phyloP scores from a whole-genome alignment of 2,113 vertebrate genomes.

The Coryphaenoides rupestris region DNA sequence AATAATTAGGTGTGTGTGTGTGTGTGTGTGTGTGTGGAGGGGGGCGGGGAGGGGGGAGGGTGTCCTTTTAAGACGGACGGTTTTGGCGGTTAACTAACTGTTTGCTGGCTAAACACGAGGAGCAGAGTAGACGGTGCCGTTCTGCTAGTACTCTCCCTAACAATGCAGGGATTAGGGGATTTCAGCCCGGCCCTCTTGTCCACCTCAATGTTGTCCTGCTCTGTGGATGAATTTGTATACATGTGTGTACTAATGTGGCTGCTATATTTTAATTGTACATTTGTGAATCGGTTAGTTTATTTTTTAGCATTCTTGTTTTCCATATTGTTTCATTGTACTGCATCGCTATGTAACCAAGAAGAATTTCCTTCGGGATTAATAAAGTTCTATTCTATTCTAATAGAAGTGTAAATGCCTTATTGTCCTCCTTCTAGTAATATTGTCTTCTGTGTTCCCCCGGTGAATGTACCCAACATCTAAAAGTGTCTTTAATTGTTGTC shows the following conservation, averaged over 20 bases:
- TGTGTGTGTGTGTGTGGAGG: too few relatives aligned
- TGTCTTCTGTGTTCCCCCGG: neutral
- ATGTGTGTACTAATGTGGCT: too few relatives aligned
- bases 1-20: too few relatives aligned
- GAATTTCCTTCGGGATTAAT: too few relatives aligned
- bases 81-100: neutral
- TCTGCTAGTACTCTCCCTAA: neutral
- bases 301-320: too few relatives aligned
- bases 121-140: neutral
- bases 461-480: too few relatives aligned
- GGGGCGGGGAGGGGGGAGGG: neutral
- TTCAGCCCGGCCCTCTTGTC: neutral
- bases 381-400: too few relatives aligned
- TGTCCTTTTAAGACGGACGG: neutral
- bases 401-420: neutral
- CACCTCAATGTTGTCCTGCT: neutral
- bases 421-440: neutral
- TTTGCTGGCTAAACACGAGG: neutral
- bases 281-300: too few relatives aligned
- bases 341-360: too few relatives aligned
- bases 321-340: too few relatives aligned
- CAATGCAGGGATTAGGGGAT: conserved; percentile 1
- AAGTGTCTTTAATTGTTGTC: too few relatives aligned
- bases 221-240: neutral
- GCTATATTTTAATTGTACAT: too few relatives aligned